Base-by-base conservation (phyloP, 2,113 vertebrate species). In the Prochilodus magdalenae region DNA sequence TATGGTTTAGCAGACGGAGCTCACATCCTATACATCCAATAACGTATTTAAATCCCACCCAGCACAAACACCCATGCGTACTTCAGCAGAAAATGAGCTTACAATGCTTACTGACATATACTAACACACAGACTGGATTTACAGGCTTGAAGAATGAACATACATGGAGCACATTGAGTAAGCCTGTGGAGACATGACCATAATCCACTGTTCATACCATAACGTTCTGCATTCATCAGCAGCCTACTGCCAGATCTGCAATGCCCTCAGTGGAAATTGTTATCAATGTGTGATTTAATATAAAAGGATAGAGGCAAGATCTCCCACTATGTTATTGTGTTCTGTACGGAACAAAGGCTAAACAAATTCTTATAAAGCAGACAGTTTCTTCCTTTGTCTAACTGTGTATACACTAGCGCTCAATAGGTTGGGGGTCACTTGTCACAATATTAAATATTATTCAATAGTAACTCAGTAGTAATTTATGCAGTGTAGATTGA, bases 81-180 rank as follows among this genome's bases (percentile, higher is more conserved):
- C 78, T 75, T 65, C 36, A 77, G 70, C 71, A 85, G 69, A 87
- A 87, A 85, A 85, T 83, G 76, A 87, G 83, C 80, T 79, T 83
- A 73, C 73, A 33, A 20, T 76, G 57, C 66, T 80, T 80, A n/a
- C 49, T 66, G 57, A 65, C 30, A 26, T 65, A 71, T 40, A 65
- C 67, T 77, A 44, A 81, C 75, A 66, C 83, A 72, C 24, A 73
- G 55, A 44, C 78, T 71, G 53, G 83, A 78, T 73, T 83, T 83
- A 81, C 44, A 77, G 44, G 51, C 60, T 62, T 62, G 74, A 81
- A 85, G 71, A 74, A 83, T 85, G 44, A 84, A 84, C 59, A 73
- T 59, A 78, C 16, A 82, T 59, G 70, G 63, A 75, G 67, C 81
- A 77, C 29, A 51, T 44, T 27, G 29, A 55, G 62, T 55, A 79